Evolutionary conservation across 1,140 invertebrate genomes (phyloP).

Genomic region (Sitophilus oryzae): DNA sequence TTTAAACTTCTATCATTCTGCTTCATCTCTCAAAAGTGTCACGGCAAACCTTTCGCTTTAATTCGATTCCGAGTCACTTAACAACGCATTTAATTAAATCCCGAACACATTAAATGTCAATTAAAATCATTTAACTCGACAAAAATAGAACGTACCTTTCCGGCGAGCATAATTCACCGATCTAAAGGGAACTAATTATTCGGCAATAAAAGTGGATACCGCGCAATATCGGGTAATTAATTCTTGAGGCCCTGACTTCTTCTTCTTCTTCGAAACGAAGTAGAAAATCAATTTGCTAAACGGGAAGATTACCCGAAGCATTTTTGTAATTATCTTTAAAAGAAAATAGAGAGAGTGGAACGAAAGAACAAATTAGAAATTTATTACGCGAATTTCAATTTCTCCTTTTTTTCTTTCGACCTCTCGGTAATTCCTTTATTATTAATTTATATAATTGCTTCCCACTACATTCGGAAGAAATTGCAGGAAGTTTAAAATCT

Average conservation of each 20-base stretch:
- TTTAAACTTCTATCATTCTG: no score
- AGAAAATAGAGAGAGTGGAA: not conserved
- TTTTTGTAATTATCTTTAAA: not conserved
- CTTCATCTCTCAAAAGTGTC: no score
- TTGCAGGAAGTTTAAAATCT: no score
- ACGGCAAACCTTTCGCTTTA: no score
- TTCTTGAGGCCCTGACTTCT: not conserved
- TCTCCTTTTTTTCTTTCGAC: not conserved
- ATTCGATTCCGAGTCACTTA: no score
- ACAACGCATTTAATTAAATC: not conserved
- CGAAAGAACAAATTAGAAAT: not conserved
- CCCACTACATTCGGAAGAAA: no score
- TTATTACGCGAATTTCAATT: not conserved
- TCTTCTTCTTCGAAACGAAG: no score
- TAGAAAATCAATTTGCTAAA: not conserved
- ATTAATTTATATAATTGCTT: no score
- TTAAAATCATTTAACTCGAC: not conserved
- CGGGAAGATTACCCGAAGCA: not conserved
- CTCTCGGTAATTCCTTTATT: no score
- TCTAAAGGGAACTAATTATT: not conserved
- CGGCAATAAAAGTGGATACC: not conserved
- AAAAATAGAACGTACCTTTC: not conserved
- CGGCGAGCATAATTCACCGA: not conserved
- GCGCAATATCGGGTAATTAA: not conserved
- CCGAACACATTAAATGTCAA: not conserved